A percentile compares a stretch with the other conserved stretches of the same genome.
Evolutionary conservation across 1,140 invertebrate genomes (phyloP).

Genomic region (Drosophila simulans): DNA sequence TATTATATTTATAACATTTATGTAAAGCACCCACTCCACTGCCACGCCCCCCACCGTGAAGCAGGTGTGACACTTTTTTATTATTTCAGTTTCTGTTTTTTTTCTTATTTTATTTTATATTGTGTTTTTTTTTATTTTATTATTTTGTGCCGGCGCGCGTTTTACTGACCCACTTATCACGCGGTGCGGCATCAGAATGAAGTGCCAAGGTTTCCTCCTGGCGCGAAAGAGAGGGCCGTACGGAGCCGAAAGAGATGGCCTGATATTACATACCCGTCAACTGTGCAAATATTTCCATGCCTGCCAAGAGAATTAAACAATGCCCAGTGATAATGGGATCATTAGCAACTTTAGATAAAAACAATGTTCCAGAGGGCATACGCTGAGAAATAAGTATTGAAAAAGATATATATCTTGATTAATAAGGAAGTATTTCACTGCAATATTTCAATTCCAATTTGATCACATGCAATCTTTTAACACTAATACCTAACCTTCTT

Average conservation of each 20-base stretch:
- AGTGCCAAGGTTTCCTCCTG: slow-evolving; percentile 68
- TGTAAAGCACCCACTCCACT: slow-evolving; percentile 59
- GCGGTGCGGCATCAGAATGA: slow-evolving; percentile 71
- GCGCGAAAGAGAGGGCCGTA: slow-evolving; percentile 19
- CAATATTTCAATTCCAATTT: not conserved
- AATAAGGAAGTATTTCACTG: not conserved
- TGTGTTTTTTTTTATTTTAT: not conserved
- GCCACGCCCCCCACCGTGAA: slow-evolving; percentile 20
- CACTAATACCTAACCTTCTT: no score
- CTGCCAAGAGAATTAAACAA: slow-evolving; percentile 51
- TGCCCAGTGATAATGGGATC: slow-evolving; percentile 34
- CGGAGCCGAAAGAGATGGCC: slow-evolving; percentile 8
- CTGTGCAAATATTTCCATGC: slow-evolving; percentile 77
- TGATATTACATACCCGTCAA: slow-evolving; percentile 60
- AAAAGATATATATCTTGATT: not conserved
- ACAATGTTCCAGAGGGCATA: slow-evolving; percentile 1
- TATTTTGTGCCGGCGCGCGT: slow-evolving; percentile 41
- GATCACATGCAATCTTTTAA: not conserved
- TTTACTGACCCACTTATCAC: slow-evolving; percentile 77
- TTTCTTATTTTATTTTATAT: slow-evolving; percentile 12
- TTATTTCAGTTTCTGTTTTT: slow-evolving; percentile 57
- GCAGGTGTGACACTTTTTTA: slow-evolving; percentile 73
- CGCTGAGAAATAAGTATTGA: not conserved
- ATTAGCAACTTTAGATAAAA: slow-evolving; percentile 32
- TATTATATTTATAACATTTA: slow-evolving; percentile 81